Percentiles rank a stretch among this genome's conserved stretches.
phyloP scores from a whole-genome alignment of 2,113 vertebrate species.

The Lophochroa leadbeateri region DNA sequence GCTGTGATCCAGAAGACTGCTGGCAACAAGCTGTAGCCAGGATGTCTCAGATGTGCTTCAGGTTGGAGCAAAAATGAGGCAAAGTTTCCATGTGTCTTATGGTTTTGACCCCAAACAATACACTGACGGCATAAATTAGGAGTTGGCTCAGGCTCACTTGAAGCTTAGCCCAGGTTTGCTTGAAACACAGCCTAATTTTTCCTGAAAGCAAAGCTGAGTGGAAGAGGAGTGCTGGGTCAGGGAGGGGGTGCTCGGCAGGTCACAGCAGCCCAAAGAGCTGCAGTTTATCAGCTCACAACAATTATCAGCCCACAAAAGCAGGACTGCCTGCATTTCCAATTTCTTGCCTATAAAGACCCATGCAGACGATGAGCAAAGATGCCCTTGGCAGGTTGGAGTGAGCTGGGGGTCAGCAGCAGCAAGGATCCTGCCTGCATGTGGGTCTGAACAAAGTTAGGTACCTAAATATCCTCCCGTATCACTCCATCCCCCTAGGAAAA shows the following conservation, averaged over 20 bases:
- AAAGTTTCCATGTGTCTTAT: background rate
- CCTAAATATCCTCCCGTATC: background rate
- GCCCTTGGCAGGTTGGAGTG: background rate
- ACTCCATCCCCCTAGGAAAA: background rate
- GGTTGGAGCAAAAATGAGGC: background rate
- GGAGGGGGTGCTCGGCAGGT: background rate
- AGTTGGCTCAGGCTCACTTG: constrained; percentile 54
- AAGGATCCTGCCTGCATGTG: background rate
- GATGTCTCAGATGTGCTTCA: background rate
- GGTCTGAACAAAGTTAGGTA: background rate
- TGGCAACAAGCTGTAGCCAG: background rate
- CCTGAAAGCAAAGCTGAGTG: constrained; percentile 32
- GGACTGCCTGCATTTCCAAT: background rate
- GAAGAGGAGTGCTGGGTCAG: background rate
- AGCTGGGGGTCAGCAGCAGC: background rate
- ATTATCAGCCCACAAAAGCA: background rate
- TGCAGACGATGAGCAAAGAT: background rate
- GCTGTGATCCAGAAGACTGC: background rate
- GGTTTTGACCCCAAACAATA: constrained; percentile 46
- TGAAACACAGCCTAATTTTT: constrained; percentile 58
- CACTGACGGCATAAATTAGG: background rate
- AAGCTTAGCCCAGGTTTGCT: constrained; percentile 51
- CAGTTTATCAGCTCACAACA: background rate
- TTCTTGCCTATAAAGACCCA: background rate
- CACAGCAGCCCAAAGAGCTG: background rate